Evolutionary conservation across 1,140 invertebrate species (phyloP).

Genomic region (Fragariocoptes setiger): DNA sequence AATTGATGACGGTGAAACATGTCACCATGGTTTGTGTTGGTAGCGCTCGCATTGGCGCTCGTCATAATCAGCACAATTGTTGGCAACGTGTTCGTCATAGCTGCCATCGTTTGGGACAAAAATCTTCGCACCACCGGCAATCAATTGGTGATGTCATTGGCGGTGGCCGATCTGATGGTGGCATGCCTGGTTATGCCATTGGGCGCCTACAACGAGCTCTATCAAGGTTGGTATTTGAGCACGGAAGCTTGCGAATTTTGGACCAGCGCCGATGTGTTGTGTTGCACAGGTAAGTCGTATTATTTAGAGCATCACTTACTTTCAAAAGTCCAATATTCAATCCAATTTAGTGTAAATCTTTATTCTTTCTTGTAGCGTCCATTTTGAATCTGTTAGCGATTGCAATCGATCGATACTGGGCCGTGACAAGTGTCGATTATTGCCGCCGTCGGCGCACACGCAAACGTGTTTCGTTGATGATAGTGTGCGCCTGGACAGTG

Average conservation of each 20-base stretch:
- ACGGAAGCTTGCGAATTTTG: conserved; percentile 65
- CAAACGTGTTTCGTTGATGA: conserved; percentile 50
- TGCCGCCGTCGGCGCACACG: conserved; percentile 44
- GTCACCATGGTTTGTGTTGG: neutral
- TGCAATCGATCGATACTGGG: conserved; percentile 78
- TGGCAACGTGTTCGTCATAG: conserved; percentile 74
- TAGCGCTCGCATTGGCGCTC: conserved; percentile 7
- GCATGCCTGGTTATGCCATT: conserved; percentile 59
- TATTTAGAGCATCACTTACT: neutral
- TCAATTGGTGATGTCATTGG: conserved; percentile 50
- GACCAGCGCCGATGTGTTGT: conserved; percentile 67
- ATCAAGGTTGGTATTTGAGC: conserved; percentile 43
- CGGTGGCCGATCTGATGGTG: conserved; percentile 50
- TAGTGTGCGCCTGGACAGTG: conserved; percentile 51
- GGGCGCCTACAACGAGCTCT: conserved; percentile 39
- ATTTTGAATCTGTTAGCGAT: conserved; percentile 75
- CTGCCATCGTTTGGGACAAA: conserved; percentile 53
- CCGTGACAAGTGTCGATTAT: conserved; percentile 75
- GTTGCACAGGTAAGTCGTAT: conserved; percentile 39
- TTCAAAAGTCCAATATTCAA: neutral
- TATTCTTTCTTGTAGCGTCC: conserved; percentile 18
- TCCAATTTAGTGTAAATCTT: neutral
- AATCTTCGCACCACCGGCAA: conserved; percentile 51
- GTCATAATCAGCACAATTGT: conserved; percentile 12
- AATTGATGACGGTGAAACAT: too few species aligned